phyloP scores from a whole-genome alignment of 2,797 vertebrate species.

The Sebastes iracundus region DNA sequence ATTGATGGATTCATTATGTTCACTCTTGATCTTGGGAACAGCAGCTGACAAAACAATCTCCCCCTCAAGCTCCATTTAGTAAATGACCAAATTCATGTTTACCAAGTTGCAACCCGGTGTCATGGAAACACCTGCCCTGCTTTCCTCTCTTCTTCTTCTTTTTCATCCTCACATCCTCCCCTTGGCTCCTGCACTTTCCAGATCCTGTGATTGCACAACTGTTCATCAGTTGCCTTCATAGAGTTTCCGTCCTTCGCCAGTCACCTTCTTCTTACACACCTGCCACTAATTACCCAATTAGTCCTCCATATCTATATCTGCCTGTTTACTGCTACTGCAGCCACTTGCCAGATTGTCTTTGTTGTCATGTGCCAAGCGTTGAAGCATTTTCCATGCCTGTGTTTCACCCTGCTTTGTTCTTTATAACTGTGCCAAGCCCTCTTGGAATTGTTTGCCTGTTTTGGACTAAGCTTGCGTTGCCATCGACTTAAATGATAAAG shows the following conservation, averaged over 20 bases:
- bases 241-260: neutral
- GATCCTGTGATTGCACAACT: neutral
- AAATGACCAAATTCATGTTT: neutral
- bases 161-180: neutral
- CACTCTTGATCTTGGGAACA: neutral
- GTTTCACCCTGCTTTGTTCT: neutral
- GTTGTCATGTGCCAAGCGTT: neutral
- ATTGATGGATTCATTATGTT: neutral
- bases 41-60: neutral
- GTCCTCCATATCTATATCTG: neutral
- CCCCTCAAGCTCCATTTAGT: neutral
- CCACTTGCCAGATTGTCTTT: neutral
- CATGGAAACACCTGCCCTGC: neutral
- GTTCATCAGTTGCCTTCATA: neutral
- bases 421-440: neutral
- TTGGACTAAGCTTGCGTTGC: neutral
- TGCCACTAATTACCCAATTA: neutral
- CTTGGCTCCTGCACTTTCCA: neutral
- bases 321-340: neutral
- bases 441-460: neutral
- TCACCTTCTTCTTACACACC: neutral
- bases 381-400: neutral
- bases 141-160: neutral
- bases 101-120: neutral
- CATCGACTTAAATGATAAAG: neutral